Evolutionary conservation across 2,113 vertebrate genomes (phyloP).

Genomic region (Anas platyrhynchos): DNA sequence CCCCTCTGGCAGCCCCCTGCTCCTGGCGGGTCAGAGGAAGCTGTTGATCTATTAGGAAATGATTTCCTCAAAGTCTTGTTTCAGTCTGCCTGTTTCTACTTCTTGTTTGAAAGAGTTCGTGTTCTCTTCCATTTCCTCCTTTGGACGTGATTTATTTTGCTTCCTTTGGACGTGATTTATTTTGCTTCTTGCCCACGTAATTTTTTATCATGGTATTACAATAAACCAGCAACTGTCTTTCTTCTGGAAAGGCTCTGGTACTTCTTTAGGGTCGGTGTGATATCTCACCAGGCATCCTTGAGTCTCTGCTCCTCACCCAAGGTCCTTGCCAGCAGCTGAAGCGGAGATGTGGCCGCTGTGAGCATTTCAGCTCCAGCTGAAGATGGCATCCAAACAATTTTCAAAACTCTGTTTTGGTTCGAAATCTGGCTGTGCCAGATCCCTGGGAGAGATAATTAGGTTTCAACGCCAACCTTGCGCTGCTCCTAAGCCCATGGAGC

Average conservation of each 20-base stretch:
- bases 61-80: not conserved
- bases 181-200: not conserved
- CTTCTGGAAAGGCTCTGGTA: not conserved
- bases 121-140: not conserved
- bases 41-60: not conserved
- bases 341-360: not conserved
- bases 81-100: not conserved
- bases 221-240: not conserved
- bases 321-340: not conserved
- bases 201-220: slow-evolving; percentile 8
- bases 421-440: not conserved
- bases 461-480: not conserved
- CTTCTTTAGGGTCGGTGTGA: not conserved
- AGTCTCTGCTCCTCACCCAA: not conserved
- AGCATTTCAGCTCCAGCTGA: not conserved
- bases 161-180: not conserved
- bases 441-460: not conserved
- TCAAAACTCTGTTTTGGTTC: not conserved
- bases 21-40: not conserved
- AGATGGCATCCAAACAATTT: not conserved
- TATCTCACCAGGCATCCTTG: not conserved
- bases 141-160: not conserved
- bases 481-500: not conserved
- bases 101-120: not conserved
- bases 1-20: not conserved